Percentiles rank a stretch among this genome's conserved stretches.
Conservation (phyloP, 2,113 vertebrate genomes). For the Coracopsis vasa region DNA sequence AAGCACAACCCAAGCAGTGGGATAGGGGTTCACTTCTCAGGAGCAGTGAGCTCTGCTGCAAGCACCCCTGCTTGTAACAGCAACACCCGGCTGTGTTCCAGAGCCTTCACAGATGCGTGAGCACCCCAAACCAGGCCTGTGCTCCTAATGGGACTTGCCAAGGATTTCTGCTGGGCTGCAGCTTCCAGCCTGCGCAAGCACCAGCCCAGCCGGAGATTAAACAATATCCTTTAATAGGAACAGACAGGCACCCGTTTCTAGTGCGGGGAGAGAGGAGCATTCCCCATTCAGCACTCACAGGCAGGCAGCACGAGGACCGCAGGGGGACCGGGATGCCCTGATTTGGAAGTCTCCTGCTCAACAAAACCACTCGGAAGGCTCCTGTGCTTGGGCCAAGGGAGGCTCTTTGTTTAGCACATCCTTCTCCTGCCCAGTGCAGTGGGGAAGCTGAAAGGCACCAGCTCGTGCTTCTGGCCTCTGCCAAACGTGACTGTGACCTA, state of each 20-base stretch:
- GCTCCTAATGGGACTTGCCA: background rate
- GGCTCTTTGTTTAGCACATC: background rate
- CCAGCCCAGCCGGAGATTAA: background rate
- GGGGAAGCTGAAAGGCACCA: background rate
- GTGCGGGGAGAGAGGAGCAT: background rate
- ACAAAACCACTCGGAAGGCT: background rate
- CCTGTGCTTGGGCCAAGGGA: background rate
- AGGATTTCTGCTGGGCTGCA: background rate
- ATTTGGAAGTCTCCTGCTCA: slow-evolving; percentile 41
- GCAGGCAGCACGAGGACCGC: fast-evolving
- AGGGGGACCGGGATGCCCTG: background rate
- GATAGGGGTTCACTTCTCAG: background rate
- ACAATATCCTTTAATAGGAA: slow-evolving; percentile 47
- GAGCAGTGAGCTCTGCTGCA: background rate
- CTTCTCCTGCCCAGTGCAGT: background rate
- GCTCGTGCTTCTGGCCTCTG: background rate
- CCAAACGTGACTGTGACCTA: background rate
- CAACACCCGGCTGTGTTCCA: background rate
- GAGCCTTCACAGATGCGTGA: background rate
- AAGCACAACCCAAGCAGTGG: background rate
- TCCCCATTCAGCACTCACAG: background rate
- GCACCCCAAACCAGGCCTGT: background rate
- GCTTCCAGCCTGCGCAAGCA: background rate
- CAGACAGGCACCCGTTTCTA: background rate
- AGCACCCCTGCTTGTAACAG: background rate